A percentile compares a stretch with the other conserved stretches of the same genome.
Conservation (phyloP, 2,113 vertebrate genomes). For the Podarcis cretensis region DNA sequence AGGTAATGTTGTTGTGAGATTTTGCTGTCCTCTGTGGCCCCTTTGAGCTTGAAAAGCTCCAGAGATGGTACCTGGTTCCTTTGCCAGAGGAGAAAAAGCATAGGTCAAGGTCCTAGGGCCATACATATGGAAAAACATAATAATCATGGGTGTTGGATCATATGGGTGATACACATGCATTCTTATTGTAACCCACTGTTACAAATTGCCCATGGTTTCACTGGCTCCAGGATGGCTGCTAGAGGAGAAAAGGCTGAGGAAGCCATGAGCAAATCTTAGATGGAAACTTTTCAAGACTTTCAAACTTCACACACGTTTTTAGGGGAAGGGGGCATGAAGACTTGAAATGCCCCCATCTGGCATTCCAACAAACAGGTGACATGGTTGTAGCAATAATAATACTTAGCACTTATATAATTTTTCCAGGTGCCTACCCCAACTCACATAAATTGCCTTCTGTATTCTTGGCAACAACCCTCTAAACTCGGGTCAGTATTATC, state of each 20-base stretch:
- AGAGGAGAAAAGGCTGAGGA: not conserved
- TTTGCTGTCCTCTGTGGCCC: not conserved
- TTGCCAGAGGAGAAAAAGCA: not conserved
- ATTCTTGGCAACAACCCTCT: not conserved
- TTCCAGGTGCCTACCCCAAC: not conserved
- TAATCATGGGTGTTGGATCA: not conserved
- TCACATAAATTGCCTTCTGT: not conserved
- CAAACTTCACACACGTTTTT: not conserved
- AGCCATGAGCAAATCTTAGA: not conserved
- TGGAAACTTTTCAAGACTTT: not conserved
- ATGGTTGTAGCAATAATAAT: not conserved
- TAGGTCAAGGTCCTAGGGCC: not conserved
- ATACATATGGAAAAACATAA: not conserved
- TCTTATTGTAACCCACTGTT: not conserved
- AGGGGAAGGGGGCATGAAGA: not conserved
- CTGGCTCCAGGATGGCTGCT: not conserved
- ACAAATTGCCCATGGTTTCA: not conserved
- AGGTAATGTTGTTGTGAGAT: not conserved
- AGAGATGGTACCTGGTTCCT: not conserved
- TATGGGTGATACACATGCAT: not conserved
- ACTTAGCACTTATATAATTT: not conserved
- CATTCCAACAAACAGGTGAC: not conserved
- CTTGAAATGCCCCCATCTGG: not conserved
- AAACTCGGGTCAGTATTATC: not conserved
- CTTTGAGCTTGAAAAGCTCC: no score